Conservation (phyloP, 2,113 vertebrate genomes). For the Turnix velox region DNA sequence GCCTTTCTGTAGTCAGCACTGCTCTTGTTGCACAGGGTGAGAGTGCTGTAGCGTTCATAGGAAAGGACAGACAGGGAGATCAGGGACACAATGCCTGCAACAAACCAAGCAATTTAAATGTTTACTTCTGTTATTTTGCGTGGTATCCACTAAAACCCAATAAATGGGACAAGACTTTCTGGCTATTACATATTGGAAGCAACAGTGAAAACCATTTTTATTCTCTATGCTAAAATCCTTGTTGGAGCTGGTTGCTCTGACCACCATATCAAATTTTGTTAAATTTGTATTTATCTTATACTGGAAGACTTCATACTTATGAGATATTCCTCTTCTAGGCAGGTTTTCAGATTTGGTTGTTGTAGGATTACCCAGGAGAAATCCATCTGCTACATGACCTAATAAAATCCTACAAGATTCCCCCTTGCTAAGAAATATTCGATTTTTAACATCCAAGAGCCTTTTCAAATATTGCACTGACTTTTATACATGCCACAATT, state of each 20-base stretch:
- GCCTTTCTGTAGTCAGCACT: slow-evolving; percentile 75
- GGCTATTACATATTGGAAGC: not conserved
- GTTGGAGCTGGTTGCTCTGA: not conserved
- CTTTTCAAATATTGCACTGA: not conserved
- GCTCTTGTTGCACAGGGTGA: slow-evolving; percentile 80
- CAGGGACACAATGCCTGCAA: slow-evolving; percentile 85
- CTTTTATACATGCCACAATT: not conserved
- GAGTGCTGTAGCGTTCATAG: slow-evolving; percentile 85
- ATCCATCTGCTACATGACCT: not conserved
- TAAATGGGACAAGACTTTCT: not conserved
- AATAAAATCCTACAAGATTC: not conserved
- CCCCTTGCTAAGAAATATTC: not conserved
- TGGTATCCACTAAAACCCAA: not conserved
- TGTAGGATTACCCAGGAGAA: not conserved
- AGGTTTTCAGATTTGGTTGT: not conserved
- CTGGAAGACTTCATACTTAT: not conserved
- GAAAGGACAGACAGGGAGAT: slow-evolving; percentile 85
- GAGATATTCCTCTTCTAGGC: not conserved
- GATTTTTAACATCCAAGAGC: not conserved
- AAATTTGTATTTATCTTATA: not conserved
- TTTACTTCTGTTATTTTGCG: not conserved
- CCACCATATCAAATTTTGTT: not conserved
- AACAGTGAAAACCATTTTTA: not conserved
- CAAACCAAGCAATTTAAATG: not conserved
- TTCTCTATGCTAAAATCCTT: not conserved